Conservation (phyloP, 1,140 invertebrate genomes). For the Bombus sibiricus region DNA sequence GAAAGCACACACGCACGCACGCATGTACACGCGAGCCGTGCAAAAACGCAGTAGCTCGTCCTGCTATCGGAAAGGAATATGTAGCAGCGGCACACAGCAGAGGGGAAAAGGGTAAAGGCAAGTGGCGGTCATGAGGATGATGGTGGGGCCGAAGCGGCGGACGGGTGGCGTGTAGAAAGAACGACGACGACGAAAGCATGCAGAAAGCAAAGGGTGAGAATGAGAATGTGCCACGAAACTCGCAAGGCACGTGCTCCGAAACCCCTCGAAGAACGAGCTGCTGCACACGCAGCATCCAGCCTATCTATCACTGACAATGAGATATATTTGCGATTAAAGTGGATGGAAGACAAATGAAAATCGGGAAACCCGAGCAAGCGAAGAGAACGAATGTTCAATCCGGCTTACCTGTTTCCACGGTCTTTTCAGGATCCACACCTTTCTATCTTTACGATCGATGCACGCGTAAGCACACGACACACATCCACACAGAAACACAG, state of each 20-base stretch:
- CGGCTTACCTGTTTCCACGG: constrained; percentile 10
- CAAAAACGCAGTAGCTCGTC: constrained; percentile 16
- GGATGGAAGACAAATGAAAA: background rate
- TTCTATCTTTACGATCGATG: constrained; percentile 40
- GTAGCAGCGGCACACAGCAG: background rate
- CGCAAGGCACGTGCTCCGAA: constrained; percentile 61
- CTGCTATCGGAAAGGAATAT: background rate
- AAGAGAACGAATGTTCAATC: background rate
- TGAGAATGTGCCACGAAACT: constrained; percentile 42
- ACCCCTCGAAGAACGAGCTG: constrained; percentile 1
- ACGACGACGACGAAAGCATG: constrained; percentile 21
- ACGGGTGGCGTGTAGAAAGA: constrained; percentile 13
- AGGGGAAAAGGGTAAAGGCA: background rate
- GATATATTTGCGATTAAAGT: background rate
- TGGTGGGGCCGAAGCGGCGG: background rate
- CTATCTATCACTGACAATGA: background rate
- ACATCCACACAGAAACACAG: constrained; percentile 37
- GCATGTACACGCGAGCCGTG: background rate
- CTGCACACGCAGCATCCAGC: background rate
- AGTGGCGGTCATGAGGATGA: background rate
- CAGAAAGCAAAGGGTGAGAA: constrained; percentile 42
- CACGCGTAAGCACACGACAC: constrained; percentile 37
- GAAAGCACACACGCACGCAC: constrained; percentile 25
- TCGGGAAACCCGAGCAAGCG: background rate
- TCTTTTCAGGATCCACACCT: constrained; percentile 13